Evolutionary conservation across 2,113 vertebrate genomes (phyloP), one percentile per base, ranked within the genome.

Genomic region (Pygathrix nemaeus): DNA sequence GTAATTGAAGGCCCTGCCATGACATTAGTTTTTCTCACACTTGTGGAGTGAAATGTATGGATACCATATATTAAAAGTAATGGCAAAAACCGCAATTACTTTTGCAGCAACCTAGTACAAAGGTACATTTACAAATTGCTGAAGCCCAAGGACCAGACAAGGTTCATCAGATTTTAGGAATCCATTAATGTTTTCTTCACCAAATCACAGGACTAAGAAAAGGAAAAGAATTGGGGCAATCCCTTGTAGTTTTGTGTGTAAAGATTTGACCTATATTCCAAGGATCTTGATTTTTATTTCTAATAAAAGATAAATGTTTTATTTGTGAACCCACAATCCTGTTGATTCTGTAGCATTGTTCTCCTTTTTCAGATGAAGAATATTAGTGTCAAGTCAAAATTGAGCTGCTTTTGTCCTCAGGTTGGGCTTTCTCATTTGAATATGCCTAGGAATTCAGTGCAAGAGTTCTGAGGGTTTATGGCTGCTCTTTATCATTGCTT

Each of bases 251-350:
- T 94, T 88, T 72, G 27, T 89, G 4, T 38, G 35, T 93, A n/a
- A 48, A 87, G 43, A 57, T 70, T 70, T 85, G 55, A 79, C 25
- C 70, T 93, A 45, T 72, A 35, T 94, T 88, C 70, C 61, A 86
- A 45, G 6, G 10, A 59, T 23, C 8, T 27, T 79, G 38, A 38
- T 55, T 85, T 94, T 87, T 90, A 72, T 85, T 68, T 94, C 14
- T 91, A 92, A 55, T 86, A 61, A 85, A 94, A 72, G 45, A 87
- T 91, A 90, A 78, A 21, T 25, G 11, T 48, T 79, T 94, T 88
- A 35, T 79, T 18, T 5, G 0, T 87, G 61, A 89, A 93, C 23
- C 48, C 76, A 88, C 5, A 57, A 70, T 66, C 55, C 10, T 35
- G 35, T n/a, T 70, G 55, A 64, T 23, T 61, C 32, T 27, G 0